phyloP scores from a whole-genome alignment of 2,113 vertebrate species.

The Dascyllus trimaculatus region DNA sequence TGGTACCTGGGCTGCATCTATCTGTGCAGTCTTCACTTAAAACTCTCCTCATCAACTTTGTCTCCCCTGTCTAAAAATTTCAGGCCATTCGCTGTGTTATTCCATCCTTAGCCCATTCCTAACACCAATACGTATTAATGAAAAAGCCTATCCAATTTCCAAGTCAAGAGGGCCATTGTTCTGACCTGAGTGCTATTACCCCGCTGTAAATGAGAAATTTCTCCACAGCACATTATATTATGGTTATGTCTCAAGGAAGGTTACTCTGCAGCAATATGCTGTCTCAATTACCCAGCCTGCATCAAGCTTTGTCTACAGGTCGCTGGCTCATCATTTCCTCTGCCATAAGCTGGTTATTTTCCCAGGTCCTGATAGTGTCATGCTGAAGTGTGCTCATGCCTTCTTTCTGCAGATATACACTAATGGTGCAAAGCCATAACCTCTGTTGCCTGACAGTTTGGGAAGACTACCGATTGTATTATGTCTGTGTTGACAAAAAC shows the following conservation, averaged over 20 bases:
- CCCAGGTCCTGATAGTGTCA: constrained; percentile 55
- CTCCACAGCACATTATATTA: constrained; percentile 68
- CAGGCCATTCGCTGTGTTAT: constrained; percentile 24
- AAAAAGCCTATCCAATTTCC: constrained; percentile 60
- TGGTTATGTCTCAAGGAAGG: constrained; percentile 66
- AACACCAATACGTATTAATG: constrained; percentile 68
- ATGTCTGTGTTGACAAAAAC: constrained; percentile 54
- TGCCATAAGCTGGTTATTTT: constrained; percentile 67
- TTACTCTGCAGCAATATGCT: constrained; percentile 64
- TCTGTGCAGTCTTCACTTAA: background rate
- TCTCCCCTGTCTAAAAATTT: constrained; percentile 32
- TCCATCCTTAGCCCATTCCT: constrained; percentile 36
- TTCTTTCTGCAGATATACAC: constrained; percentile 41
- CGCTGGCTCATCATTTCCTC: constrained; percentile 64
- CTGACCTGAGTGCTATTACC: constrained; percentile 70
- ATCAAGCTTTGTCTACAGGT: constrained; percentile 67
- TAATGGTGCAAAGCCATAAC: constrained; percentile 40
- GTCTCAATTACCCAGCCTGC: constrained; percentile 68
- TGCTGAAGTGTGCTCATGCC: constrained; percentile 36
- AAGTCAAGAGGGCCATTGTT: constrained; percentile 62
- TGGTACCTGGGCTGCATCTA: background rate
- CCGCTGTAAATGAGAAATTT: constrained; percentile 66
- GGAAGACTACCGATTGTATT: constrained; percentile 32
- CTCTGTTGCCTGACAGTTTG: constrained; percentile 36
- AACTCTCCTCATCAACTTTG: constrained; percentile 22